These are phyloP conservation scores for Pseudomyrmex sp. DNA, from an alignment of 1,140 invertebrate species.

Conservation along the genomic window DNA sequence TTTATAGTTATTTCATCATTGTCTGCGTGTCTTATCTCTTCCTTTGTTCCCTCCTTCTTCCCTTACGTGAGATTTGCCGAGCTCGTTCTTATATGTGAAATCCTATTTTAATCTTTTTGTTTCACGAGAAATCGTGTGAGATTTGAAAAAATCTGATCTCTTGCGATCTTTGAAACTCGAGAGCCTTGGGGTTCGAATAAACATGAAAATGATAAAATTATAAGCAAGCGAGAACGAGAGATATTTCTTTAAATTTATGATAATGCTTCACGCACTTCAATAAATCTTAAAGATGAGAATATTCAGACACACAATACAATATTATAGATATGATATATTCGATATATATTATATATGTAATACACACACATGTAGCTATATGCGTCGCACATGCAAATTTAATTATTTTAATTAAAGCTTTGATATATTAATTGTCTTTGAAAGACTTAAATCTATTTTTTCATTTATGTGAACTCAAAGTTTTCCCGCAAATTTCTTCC, in stretches of 20 bases:
- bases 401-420: neutral
- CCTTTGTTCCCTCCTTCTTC: neutral
- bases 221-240: neutral
- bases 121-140: slow-evolving; percentile 43
- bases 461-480: neutral
- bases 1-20: slow-evolving; percentile 79
- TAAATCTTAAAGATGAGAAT: neutral
- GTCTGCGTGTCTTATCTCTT: slow-evolving; percentile 46
- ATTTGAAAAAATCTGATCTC: slow-evolving; percentile 34
- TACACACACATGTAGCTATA: neutral
- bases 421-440: neutral
- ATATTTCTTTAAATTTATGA: slow-evolving; percentile 38
- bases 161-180: slow-evolving; percentile 6
- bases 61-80: slow-evolving; percentile 7
- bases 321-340: no score
- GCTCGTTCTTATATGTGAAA: slow-evolving; percentile 39
- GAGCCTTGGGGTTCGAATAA: slow-evolving; percentile 35
- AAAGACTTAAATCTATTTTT: neutral
- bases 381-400: no score
- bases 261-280: neutral
- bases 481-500: neutral
- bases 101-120: slow-evolving; percentile 53
- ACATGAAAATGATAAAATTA: slow-evolving; percentile 48
- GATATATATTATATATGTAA: no score
- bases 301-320: no score